Percentiles rank a stretch among this genome's conserved stretches.
Conservation (phyloP, 2,888 invertebrate genomes). For the Himalopsyche japonica region DNA sequence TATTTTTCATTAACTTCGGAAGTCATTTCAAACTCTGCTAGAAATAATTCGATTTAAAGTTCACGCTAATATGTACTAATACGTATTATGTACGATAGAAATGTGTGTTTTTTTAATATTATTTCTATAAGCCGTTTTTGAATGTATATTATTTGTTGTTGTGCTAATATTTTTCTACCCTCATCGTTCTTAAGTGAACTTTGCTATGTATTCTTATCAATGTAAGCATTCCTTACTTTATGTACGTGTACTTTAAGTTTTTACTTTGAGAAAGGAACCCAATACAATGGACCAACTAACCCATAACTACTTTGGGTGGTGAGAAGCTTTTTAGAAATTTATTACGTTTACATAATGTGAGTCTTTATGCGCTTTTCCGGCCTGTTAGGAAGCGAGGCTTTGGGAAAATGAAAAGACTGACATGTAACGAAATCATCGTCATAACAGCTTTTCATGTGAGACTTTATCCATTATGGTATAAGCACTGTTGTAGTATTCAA, state of each 20-base stretch:
- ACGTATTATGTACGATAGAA: no score
- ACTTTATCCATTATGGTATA: not conserved
- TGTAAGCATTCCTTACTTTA: not conserved
- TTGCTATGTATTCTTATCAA: not conserved
- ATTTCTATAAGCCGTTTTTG: no score
- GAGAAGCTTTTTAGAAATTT: slow-evolving; percentile 21
- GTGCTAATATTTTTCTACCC: no score
- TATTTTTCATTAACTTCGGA: no score
- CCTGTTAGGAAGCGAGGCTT: not conserved
- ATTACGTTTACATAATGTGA: slow-evolving; percentile 24
- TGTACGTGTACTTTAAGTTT: not conserved
- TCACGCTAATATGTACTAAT: no score
- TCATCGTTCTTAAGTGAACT: not conserved
- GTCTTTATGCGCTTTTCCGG: slow-evolving; percentile 22
- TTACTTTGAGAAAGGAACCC: not conserved
- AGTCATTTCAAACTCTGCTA: no score
- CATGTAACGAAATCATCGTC: not conserved
- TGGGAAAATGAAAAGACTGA: not conserved
- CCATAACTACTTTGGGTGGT: slow-evolving; percentile 8
- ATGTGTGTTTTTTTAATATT: no score
- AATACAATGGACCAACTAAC: not conserved
- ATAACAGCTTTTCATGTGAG: not conserved
- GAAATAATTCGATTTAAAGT: no score
- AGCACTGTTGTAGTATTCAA: not conserved
- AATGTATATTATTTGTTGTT: no score